Percentiles rank a stretch among this genome's conserved stretches.
phyloP scores from a whole-genome alignment of 2,888 invertebrate genomes.

The Unio delphinus region DNA sequence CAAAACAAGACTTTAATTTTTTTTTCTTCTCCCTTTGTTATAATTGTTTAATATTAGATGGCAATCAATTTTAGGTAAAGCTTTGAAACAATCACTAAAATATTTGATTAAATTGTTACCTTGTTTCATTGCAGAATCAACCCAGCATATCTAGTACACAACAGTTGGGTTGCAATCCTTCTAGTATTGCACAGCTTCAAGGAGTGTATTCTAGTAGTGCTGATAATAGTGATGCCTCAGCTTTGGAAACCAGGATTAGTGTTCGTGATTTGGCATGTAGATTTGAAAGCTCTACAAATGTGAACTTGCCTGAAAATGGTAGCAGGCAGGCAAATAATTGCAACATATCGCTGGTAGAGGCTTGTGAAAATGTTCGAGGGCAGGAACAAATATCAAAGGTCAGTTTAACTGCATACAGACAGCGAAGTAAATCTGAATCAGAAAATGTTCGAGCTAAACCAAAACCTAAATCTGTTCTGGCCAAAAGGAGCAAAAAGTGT shows the following conservation, averaged over 20 bases:
- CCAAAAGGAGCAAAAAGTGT: slow-evolving; percentile 50
- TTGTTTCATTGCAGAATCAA: too few relatives aligned
- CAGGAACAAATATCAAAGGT: not conserved
- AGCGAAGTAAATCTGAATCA: slow-evolving; percentile 61
- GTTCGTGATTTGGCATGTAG: slow-evolving; percentile 57
- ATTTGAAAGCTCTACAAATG: slow-evolving; percentile 44
- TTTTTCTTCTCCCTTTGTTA: too few relatives aligned
- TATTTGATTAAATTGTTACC: too few relatives aligned
- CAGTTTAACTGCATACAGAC: slow-evolving; percentile 25
- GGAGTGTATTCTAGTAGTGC: too few relatives aligned
- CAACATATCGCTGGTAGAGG: not conserved
- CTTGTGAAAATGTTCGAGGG: slow-evolving; percentile 1
- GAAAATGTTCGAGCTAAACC: slow-evolving; percentile 34
- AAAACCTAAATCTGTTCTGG: slow-evolving; percentile 61
- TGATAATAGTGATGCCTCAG: too few relatives aligned
- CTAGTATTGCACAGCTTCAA: too few relatives aligned
- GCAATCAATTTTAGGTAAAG: too few relatives aligned
- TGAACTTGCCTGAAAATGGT: not conserved
- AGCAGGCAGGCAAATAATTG: not conserved
- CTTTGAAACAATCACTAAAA: too few relatives aligned
- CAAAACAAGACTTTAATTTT: too few relatives aligned
- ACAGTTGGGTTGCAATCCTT: too few relatives aligned
- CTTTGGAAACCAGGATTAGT: slow-evolving; percentile 22
- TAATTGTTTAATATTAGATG: too few relatives aligned
- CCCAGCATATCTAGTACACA: too few relatives aligned